These are phyloP conservation scores for Eudyptes chrysolophus DNA, from an alignment of 2,113 vertebrate genomes.

Conservation along the genomic window DNA sequence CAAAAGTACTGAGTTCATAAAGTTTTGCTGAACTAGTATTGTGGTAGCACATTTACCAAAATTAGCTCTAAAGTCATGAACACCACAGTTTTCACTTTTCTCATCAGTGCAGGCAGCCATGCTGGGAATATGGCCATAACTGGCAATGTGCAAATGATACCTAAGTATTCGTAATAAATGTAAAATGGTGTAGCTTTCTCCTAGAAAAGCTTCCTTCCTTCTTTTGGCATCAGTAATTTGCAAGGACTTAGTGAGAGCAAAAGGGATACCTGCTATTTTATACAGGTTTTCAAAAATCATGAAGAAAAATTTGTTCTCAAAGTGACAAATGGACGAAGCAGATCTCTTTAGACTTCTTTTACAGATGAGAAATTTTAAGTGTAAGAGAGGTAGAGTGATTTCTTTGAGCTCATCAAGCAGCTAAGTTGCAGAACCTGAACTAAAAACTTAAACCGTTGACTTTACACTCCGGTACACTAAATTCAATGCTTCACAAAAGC, in stretches of 20 bases:
- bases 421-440: not conserved
- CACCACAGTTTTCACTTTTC: too few relatives aligned
- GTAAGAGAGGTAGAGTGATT: not conserved
- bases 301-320: too few relatives aligned
- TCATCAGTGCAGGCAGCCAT: too few relatives aligned
- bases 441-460: not conserved
- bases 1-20: too few relatives aligned
- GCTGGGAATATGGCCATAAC: too few relatives aligned
- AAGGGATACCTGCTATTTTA: not conserved
- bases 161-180: too few relatives aligned
- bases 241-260: not conserved
- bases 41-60: too few relatives aligned
- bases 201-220: not conserved
- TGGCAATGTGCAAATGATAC: too few relatives aligned
- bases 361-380: not conserved
- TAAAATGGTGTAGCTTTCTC: not conserved
- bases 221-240: not conserved
- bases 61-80: too few relatives aligned
- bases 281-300: not conserved
- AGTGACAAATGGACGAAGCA: not conserved
- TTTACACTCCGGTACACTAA: not conserved
- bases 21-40: too few relatives aligned
- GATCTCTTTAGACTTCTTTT: not conserved
- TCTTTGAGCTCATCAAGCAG: not conserved
- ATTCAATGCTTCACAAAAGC: not conserved